A percentile compares a stretch with the other conserved stretches of the same genome.
phyloP scores from a whole-genome alignment of 2,797 vertebrate genomes.

The Hippoglossus hippoglossus region DNA sequence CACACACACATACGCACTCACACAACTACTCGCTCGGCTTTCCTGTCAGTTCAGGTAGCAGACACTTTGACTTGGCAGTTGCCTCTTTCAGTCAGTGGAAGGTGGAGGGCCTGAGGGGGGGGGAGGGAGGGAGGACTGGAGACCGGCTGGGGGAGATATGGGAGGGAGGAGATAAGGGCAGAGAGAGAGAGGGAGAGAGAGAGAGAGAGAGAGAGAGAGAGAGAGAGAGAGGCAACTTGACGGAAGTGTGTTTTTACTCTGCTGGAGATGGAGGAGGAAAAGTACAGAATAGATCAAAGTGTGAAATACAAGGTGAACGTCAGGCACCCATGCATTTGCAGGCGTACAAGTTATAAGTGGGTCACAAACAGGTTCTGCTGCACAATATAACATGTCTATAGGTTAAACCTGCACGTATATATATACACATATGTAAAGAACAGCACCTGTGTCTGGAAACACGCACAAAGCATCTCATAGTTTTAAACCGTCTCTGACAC shows the following conservation, averaged over 20 bases:
- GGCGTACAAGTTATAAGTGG: background rate
- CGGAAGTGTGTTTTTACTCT: too few relatives aligned
- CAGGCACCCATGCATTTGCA: too few relatives aligned
- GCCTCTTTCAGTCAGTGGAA: slow-evolving; percentile 71
- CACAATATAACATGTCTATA: rapidly evolving
- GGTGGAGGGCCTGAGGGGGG: background rate
- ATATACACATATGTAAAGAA: background rate
- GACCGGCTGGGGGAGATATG: background rate
- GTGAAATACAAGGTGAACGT: too few relatives aligned
- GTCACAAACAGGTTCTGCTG: slow-evolving; percentile 3
- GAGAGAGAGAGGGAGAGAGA: too few relatives aligned
- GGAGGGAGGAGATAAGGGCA: background rate
- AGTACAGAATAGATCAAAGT: background rate
- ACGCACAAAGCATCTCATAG: background rate
- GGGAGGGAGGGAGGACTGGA: background rate
- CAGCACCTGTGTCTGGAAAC: background rate
- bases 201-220: background rate
- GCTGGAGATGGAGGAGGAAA: too few relatives aligned
- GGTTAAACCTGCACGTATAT: too few relatives aligned
- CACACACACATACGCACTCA: slow-evolving; percentile 35
- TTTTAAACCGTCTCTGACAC: background rate
- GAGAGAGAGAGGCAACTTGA: background rate
- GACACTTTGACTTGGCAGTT: slow-evolving; percentile 66
- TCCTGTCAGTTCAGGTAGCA: slow-evolving; percentile 69
- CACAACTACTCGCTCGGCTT: slow-evolving; percentile 3